A percentile compares a stretch with the other conserved stretches of the same genome.
These are phyloP conservation scores for Vollenhovia emeryi DNA, from an alignment of 1,140 invertebrate genomes.

Conservation along the genomic window DNA sequence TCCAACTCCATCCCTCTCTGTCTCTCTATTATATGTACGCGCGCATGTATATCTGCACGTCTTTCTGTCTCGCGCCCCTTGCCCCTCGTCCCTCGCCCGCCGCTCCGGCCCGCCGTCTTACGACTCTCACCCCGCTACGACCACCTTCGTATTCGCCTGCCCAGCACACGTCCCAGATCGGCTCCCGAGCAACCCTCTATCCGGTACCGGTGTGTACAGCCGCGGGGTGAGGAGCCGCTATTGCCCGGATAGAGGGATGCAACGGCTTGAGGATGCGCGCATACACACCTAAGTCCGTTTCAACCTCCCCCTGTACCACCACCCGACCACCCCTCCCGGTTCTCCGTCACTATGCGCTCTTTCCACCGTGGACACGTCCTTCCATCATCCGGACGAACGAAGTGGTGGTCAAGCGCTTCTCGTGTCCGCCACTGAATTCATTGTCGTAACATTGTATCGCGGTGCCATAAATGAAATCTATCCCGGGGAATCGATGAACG, in stretches of 20 bases:
- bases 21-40: conserved; percentile 68
- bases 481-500: neutral
- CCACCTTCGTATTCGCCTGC: conserved; percentile 73
- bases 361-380: conserved; percentile 65
- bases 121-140: conserved; percentile 68
- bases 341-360: conserved; percentile 58
- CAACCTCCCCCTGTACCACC: conserved; percentile 42
- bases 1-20: conserved; percentile 63
- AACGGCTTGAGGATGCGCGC: conserved; percentile 68
- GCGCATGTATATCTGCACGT: conserved; percentile 64
- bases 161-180: conserved; percentile 79
- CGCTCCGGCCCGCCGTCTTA: conserved; percentile 61
- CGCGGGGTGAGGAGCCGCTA: conserved; percentile 17
- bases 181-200: conserved; percentile 73
- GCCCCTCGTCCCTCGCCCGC: conserved; percentile 29
- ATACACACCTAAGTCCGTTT: conserved; percentile 62
- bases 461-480: conserved; percentile 26
- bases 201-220: conserved; percentile 68
- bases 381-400: conserved; percentile 65
- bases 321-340: conserved; percentile 6
- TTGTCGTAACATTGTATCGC: conserved; percentile 42
- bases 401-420: conserved; percentile 62
- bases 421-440: conserved; percentile 35
- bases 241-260: conserved; percentile 69
- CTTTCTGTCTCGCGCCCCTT: conserved; percentile 61